These are phyloP conservation scores for Phataginus tricuspis DNA, from an alignment of 2,797 vertebrate species.

Conservation along the genomic window DNA sequence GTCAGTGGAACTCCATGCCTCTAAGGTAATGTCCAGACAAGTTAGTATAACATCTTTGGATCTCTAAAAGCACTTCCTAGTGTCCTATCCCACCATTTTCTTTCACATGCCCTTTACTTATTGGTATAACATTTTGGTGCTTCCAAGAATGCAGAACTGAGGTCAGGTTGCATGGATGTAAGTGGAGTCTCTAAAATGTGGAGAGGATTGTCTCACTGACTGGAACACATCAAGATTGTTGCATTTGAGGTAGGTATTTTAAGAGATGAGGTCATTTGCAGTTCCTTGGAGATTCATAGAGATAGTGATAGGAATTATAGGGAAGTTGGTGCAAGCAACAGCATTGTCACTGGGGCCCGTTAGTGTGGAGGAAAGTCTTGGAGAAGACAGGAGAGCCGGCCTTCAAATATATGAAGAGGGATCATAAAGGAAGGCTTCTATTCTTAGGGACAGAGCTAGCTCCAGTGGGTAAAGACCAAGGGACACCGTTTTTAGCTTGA, in stretches of 20 bases:
- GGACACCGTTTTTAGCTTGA: background rate
- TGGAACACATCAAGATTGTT: background rate
- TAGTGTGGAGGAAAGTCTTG: background rate
- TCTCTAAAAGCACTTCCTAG: background rate
- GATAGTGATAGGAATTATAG: accelerated
- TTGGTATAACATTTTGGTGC: accelerated
- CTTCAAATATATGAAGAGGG: accelerated
- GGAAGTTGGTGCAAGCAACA: background rate
- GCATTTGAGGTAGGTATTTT: background rate
- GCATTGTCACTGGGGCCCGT: background rate
- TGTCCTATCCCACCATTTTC: background rate
- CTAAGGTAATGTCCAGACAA: too few species aligned
- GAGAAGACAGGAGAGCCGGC: background rate
- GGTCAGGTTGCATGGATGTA: background rate
- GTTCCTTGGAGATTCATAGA: background rate
- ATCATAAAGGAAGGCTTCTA: accelerated
- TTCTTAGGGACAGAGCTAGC: background rate
- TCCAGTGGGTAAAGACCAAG: background rate
- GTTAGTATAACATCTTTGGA: accelerated
- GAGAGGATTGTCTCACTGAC: background rate
- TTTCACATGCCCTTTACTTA: background rate
- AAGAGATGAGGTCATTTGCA: background rate
- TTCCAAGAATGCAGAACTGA: background rate
- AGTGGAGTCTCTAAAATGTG: background rate
- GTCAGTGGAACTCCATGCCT: background rate